These are phyloP conservation scores for Drosophila longiperda DNA, from an alignment of 2,888 invertebrate genomes.

Conservation along the genomic window DNA sequence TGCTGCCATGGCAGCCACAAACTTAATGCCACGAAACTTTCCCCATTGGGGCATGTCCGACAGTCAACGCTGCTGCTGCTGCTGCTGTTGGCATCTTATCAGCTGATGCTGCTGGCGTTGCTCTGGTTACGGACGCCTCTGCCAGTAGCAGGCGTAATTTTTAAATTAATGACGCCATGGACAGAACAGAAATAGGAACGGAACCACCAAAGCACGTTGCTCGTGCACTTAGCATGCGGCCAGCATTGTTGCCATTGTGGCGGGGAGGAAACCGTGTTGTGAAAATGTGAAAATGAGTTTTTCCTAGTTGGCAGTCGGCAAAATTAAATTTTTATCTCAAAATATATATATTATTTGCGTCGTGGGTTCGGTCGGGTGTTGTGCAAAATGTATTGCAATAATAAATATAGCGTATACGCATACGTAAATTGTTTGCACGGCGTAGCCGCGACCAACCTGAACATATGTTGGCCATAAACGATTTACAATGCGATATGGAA, in stretches of 20 bases:
- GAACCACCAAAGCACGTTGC: constrained; percentile 9
- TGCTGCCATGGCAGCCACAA: constrained; percentile 23
- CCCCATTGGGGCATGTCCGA: constrained; percentile 41
- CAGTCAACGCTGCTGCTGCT: constrained; percentile 1
- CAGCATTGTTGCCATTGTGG: constrained; percentile 43
- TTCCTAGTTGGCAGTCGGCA: constrained; percentile 62
- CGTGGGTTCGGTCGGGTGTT: constrained; percentile 4
- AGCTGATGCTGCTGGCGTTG: constrained; percentile 27
- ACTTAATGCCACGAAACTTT: constrained; percentile 58
- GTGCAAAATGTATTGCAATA: constrained; percentile 50
- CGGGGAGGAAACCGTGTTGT: constrained; percentile 12
- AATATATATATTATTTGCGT: constrained; percentile 11
- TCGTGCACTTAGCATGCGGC: constrained; percentile 39
- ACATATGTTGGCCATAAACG: constrained; percentile 73
- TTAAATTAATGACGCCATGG: constrained; percentile 73
- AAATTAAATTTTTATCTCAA: constrained; percentile 70
- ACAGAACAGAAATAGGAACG: constrained; percentile 21
- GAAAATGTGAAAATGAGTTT: constrained; percentile 65
- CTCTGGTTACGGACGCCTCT: constrained; percentile 8
- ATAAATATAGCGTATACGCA: constrained; percentile 51
- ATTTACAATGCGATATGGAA: constrained; percentile 62
- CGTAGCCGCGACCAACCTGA: constrained; percentile 30
- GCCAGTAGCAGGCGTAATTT: constrained; percentile 43
- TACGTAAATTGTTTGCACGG: constrained; percentile 28
- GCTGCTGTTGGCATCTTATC: constrained; percentile 40